phyloP scores from a whole-genome alignment of 92 coral and sea anemone genomes.

The Phenganax stokvisi region DNA sequence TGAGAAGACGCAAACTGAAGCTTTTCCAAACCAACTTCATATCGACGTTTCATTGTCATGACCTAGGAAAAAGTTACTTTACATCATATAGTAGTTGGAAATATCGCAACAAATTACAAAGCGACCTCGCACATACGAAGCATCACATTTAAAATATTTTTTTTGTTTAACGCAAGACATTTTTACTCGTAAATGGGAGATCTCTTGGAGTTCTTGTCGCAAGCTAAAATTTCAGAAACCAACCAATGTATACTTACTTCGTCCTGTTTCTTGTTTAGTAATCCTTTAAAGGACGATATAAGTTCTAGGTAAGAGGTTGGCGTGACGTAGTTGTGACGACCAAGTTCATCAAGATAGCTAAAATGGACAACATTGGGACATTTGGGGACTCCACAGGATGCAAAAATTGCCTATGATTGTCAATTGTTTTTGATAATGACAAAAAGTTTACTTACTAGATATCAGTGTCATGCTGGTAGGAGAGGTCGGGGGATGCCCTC shows the following conservation, averaged over 20 bases:
- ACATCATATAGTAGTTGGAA: too few relatives aligned
- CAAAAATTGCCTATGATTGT: neutral
- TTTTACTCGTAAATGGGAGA: neutral
- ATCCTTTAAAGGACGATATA: constrained; percentile 90
- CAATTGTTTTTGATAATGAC: neutral
- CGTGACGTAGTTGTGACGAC: constrained; percentile 98
- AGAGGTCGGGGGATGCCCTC: too few relatives aligned
- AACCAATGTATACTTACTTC: constrained; percentile 54
- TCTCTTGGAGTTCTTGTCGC: neutral
- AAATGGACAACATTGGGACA: neutral
- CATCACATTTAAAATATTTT: neutral
- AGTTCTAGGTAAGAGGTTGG: constrained; percentile 97
- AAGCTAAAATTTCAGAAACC: too few relatives aligned
- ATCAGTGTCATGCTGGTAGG: too few relatives aligned
- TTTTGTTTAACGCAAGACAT: neutral
- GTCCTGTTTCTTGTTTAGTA: constrained; percentile 83
- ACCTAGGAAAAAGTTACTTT: constrained; percentile 49
- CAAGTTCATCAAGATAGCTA: constrained; percentile 85
- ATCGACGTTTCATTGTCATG: constrained; percentile 87
- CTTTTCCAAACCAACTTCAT: constrained; percentile 96
- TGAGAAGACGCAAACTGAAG: constrained; percentile 98
- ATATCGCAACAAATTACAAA: too few relatives aligned
- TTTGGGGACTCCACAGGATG: neutral
- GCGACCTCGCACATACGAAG: too few relatives aligned
- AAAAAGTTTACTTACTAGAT: too few relatives aligned